Base-by-base conservation (phyloP, 2,797 vertebrate genomes). In the Loris lydekkerianus region DNA sequence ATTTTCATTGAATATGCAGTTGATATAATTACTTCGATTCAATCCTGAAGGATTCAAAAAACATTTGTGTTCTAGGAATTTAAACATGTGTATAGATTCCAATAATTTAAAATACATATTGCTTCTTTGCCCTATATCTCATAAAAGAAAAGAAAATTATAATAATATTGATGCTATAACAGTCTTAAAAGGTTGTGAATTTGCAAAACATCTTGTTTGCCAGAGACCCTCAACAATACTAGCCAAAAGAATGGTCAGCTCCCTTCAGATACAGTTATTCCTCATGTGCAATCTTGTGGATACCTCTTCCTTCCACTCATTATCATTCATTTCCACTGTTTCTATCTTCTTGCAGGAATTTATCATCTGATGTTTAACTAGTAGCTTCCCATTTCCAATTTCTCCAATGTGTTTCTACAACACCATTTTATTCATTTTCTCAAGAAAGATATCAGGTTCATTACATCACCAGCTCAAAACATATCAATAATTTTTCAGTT, bases 81-180 rank as follows among this genome's bases (percentile, higher is more conserved):
- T 87, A 89, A 96, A 63, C 21, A 86, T 31, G 72, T 53, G 2
- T 7, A 34, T 61, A 77, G n/a, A 85, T 81, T 82, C 20, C 13
- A 81, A 40, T 46, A 34, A 78, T 69, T 73, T 92, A 23, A 89
- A 85, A 90, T 83, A 13, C 23, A 9, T 53, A 18, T 89, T 88
- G 70, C 34, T 87, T 58, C 13, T 92, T 94, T 83, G 58, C 4
- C 78, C 27, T 94, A 9, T 67, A 18, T 14, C 8, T 86, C 58
- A 27, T 58, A 81, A 69, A 96, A 76, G 75, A 69, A 86, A 72
- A 89, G 21, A 27, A 92, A 86, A 65, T 94, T 92, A 37, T 77
- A 85, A 56, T 78, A 23, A 94, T 93, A 37, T 53, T 84, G 14
- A 4, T 65, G 23, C 40, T 89, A 9, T 18, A 20, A 70, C 58